Evolutionary conservation across 2,888 invertebrate genomes (phyloP).

Genomic region (Aproaerema taeniolella): DNA sequence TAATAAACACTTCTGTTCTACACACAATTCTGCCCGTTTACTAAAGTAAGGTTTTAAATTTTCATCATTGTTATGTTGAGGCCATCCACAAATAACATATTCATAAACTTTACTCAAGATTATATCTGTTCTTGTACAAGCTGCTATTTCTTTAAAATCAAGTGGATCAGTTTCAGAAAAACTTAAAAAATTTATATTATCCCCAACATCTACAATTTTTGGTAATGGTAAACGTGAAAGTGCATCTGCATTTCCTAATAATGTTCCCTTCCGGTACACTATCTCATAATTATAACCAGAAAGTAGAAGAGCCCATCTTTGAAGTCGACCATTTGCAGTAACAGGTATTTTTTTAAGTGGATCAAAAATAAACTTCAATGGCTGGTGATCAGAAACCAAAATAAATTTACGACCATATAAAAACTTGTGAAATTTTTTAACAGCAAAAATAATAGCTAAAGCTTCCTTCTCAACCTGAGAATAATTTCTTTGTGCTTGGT

Average conservation of each 20-base stretch:
- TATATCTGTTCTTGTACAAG: background rate
- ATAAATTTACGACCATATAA: conserved; percentile 5
- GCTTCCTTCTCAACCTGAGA: conserved; percentile 31
- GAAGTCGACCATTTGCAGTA: background rate
- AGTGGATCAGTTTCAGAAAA: background rate
- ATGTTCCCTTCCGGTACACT: conserved; percentile 1
- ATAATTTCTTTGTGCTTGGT: conserved; percentile 25
- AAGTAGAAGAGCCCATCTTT: background rate
- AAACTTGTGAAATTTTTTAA: conserved; percentile 30
- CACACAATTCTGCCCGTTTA: no score
- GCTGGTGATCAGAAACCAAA: conserved; percentile 4
- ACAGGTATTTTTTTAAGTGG: background rate
- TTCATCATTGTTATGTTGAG: no score
- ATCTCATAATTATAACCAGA: background rate
- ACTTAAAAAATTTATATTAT: background rate
- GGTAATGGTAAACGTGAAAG: background rate
- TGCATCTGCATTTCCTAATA: conserved; percentile 14
- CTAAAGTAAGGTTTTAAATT: background rate
- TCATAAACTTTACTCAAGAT: background rate
- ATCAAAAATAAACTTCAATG: background rate
- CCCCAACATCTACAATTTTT: background rate
- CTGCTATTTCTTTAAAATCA: conserved; percentile 7
- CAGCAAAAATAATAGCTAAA: conserved; percentile 14
- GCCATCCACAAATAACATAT: conserved; percentile 7
- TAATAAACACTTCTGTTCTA: conserved; percentile 8